A percentile compares a stretch with the other conserved stretches of the same genome.
Evolutionary conservation across 2,888 invertebrate species (phyloP).

Genomic region (Hirtodrosophila cameraria): DNA sequence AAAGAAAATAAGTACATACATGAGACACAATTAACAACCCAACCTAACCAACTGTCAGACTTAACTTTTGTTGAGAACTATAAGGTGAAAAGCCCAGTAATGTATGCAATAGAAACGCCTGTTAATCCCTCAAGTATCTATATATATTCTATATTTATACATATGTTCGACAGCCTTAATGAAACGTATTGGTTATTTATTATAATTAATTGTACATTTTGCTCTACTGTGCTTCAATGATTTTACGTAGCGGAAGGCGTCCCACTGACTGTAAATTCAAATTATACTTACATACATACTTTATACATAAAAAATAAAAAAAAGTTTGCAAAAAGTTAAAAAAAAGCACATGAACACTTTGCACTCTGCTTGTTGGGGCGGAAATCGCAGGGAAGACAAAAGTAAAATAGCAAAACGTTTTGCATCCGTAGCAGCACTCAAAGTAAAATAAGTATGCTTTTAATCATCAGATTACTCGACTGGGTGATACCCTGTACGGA

Average conservation of each 20-base stretch:
- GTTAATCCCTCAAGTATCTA: too few species aligned
- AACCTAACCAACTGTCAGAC: too few species aligned
- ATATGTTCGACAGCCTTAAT: too few species aligned
- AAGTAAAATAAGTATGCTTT: background rate
- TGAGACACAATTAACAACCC: too few species aligned
- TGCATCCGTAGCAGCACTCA: slow-evolving; percentile 57
- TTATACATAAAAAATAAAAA: slow-evolving; percentile 23
- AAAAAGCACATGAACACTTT: slow-evolving; percentile 72
- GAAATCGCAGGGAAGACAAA: slow-evolving; percentile 33
- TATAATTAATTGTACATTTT: background rate
- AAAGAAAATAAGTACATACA: too few species aligned
- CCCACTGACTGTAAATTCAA: slow-evolving; percentile 74
- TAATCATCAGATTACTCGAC: background rate
- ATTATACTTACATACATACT: slow-evolving; percentile 60
- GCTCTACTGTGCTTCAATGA: slow-evolving; percentile 49
- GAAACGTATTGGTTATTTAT: too few species aligned
- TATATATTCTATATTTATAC: too few species aligned
- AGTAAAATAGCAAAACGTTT: slow-evolving; percentile 71
- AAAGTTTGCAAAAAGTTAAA: slow-evolving; percentile 29
- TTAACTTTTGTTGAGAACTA: too few species aligned
- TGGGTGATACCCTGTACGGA: background rate
- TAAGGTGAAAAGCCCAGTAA: too few species aligned
- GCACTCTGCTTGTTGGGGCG: slow-evolving; percentile 37
- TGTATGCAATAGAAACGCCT: too few species aligned
- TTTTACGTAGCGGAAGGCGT: slow-evolving; percentile 63